Evolutionary conservation across 2,113 vertebrate genomes (phyloP).

Genomic region (Toxostoma redivivum): DNA sequence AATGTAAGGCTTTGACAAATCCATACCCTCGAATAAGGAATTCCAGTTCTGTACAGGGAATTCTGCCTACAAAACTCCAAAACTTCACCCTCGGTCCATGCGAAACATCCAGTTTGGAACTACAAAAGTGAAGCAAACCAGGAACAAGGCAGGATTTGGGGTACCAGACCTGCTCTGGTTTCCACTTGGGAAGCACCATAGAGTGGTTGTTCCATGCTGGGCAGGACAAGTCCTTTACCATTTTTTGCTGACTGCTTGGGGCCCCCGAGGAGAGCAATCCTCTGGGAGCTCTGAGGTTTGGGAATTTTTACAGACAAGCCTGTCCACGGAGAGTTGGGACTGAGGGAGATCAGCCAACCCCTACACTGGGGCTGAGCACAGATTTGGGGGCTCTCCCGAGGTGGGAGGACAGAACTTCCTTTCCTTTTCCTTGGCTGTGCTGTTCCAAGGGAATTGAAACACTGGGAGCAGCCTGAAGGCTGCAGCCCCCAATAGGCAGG

Average conservation of each 20-base stretch:
- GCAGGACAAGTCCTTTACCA: background rate
- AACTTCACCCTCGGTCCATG: background rate
- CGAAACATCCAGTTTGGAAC: background rate
- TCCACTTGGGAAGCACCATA: background rate
- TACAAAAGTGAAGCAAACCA: background rate
- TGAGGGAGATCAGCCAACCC: background rate
- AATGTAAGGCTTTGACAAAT: constrained; percentile 61
- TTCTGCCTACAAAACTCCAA: constrained; percentile 27
- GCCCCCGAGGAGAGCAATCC: background rate
- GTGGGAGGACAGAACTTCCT: background rate
- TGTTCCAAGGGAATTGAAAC: background rate
- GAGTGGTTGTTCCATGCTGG: background rate
- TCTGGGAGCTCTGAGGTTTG: background rate
- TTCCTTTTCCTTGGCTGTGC: background rate
- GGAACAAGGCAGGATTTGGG: background rate
- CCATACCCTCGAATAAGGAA: background rate
- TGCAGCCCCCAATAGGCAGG: background rate
- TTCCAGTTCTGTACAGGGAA: constrained; percentile 46
- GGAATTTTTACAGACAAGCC: background rate
- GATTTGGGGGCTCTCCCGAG: background rate
- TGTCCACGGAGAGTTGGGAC: accelerated
- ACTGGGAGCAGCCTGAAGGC: background rate
- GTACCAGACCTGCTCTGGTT: background rate
- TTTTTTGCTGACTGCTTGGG: background rate
- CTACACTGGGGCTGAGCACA: background rate